Conservation (phyloP, 2,888 invertebrate genomes). For the Graphium colonna region DNA sequence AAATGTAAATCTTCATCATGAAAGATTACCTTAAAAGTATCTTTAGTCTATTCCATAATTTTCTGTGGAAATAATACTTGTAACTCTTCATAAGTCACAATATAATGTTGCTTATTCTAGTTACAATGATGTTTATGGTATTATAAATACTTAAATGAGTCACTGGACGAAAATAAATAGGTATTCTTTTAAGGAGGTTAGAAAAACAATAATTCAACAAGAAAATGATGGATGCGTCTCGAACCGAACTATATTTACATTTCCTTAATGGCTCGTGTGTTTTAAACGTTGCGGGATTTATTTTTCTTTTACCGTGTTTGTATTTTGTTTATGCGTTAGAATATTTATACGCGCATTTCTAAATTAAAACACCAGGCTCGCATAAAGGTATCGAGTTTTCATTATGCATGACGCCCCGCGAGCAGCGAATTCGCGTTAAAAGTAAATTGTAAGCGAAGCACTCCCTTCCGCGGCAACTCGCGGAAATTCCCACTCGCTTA, state of each 20-base stretch:
- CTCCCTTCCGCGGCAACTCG: constrained; percentile 11
- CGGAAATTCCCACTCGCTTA: constrained; percentile 40
- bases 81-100: too few species aligned
- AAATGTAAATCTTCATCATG: too few species aligned
- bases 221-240: constrained; percentile 15
- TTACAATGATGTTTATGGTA: too few species aligned
- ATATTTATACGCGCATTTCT: constrained; percentile 16
- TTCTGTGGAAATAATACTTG: too few species aligned
- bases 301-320: constrained; percentile 17
- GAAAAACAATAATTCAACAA: too few species aligned
- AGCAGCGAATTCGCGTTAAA: constrained; percentile 20
- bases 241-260: constrained; percentile 18
- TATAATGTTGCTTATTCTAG: too few species aligned
- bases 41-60: too few species aligned
- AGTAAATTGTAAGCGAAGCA: constrained; percentile 24
- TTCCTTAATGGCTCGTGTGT: constrained; percentile 21
- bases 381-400: constrained; percentile 11
- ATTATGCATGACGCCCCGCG: constrained; percentile 21
- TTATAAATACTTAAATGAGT: too few species aligned
- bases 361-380: constrained; percentile 14
- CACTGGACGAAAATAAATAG: too few species aligned
- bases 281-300: constrained; percentile 14
- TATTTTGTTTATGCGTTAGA: constrained; percentile 19
- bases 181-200: too few species aligned
- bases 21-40: too few species aligned